Evolutionary conservation across 2,797 vertebrate species (phyloP), one percentile per base, ranked within the genome.

Genomic region (Furcifer pardalis): DNA sequence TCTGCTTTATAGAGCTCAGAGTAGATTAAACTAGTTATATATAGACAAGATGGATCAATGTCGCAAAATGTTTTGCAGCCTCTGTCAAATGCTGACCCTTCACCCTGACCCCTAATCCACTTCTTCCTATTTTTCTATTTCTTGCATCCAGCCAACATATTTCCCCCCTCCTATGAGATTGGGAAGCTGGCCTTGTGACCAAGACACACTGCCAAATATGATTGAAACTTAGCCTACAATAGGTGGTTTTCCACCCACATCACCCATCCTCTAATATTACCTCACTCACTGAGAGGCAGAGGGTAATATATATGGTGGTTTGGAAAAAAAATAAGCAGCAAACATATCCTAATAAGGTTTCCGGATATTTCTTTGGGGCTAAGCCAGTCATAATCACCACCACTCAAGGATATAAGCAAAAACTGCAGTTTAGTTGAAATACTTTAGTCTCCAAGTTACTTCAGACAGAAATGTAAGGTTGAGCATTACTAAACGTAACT

Each of bases 21-120:
- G 19, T 35, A 73, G 7, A 23, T 74, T 74, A 74, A 84, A 74
- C 4, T 37, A 74, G 46, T 75, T 68, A 66, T 42, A 60, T 49
- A 63, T 75, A 56, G 62, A 65, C 23, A 68, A 35, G 37, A n/a
- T 84, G n/a, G 46, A 81, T 85, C 19, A 85, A 52, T 73, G 76
- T 62, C 56, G 66, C 78, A n/a, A 71, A 79, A 27, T 42, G 44
- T 74, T 80, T 80, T 84, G 32, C 44, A 79, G 21, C 27, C 4
- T 37, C 12, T 65, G 71, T 75, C 69, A 59, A 46, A 74, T 80
- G 35, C 44, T 85, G 62, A 83, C 32, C 44, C 7, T 52, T 83
- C 13, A 76, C n/a, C 46, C 8, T 3, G 25, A 35, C 19, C 21
- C 6, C 46, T 5, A 10, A n/a, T 65, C n/a, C 62, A 40, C 23